phyloP scores from a whole-genome alignment of 2,888 invertebrate species.

The Octodonta nipae region DNA sequence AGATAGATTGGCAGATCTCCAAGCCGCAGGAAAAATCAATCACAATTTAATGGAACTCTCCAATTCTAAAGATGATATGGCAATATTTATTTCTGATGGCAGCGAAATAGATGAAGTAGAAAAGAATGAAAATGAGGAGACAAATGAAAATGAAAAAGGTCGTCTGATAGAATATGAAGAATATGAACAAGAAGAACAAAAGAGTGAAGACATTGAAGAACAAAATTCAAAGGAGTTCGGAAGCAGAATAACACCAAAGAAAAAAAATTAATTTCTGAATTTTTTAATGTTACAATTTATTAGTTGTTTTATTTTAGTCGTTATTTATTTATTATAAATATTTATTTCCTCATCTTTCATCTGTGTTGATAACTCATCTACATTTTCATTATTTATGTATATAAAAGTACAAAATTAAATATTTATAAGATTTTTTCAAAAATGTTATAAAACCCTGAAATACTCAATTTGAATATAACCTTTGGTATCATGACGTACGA shows the following conservation, averaged over 20 bases:
- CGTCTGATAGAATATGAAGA: constrained; percentile 20
- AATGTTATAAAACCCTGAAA: too few relatives aligned
- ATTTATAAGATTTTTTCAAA: too few relatives aligned
- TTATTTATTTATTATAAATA: constrained; percentile 11
- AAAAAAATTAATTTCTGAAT: constrained; percentile 6
- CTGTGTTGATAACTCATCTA: too few relatives aligned
- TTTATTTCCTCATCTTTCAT: too few relatives aligned
- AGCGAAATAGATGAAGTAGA: constrained; percentile 13
- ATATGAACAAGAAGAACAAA: constrained; percentile 15
- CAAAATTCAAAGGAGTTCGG: constrained; percentile 17
- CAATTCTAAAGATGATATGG: constrained; percentile 37
- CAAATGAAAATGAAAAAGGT: constrained; percentile 13
- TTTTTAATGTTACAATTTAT: constrained; percentile 7
- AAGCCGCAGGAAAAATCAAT: constrained; percentile 43
- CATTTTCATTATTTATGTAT: too few relatives aligned
- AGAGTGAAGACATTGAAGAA: constrained; percentile 9
- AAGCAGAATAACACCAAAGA: constrained; percentile 21
- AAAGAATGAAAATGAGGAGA: constrained; percentile 7
- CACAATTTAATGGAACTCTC: constrained; percentile 29
- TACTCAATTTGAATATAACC: too few relatives aligned
- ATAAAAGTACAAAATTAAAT: too few relatives aligned
- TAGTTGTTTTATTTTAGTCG: constrained; percentile 14
- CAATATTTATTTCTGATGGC: constrained; percentile 39
- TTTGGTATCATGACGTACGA: too few relatives aligned
- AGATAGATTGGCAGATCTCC: constrained; percentile 45